Conservation (phyloP, 2,797 vertebrate genomes). For the Petrocephalus sullivani region DNA sequence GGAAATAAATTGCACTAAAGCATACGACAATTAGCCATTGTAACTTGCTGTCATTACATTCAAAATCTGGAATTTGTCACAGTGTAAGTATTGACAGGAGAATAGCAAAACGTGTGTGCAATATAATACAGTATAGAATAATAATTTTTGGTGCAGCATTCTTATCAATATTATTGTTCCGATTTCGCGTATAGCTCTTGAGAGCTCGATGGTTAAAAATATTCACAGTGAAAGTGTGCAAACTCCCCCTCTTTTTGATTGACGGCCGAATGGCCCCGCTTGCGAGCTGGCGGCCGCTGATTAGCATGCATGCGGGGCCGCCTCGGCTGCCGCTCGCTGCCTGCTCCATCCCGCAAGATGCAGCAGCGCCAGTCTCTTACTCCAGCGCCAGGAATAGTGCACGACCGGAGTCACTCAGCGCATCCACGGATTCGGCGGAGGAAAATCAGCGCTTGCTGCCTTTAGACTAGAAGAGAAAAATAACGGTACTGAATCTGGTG, state of each 20-base stretch:
- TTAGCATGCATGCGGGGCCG: constrained; percentile 57
- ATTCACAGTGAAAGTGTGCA: constrained; percentile 6
- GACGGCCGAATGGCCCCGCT: constrained; percentile 48
- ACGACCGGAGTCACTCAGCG: not conserved
- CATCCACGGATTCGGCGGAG: constrained; percentile 2
- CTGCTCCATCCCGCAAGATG: constrained; percentile 36
- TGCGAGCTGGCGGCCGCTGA: constrained; percentile 41
- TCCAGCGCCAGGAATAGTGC: constrained; percentile 37
- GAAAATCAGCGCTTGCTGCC: constrained; percentile 15
- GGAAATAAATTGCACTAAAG: not conserved
- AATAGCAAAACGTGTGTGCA: not conserved
- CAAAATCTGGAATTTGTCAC: not conserved
- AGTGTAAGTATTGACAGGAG: not conserved
- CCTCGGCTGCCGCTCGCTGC: constrained; percentile 41
- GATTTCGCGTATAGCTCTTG: not conserved
- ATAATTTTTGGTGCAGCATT: not conserved
- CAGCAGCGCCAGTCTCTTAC: constrained; percentile 44
- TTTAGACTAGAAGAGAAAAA: constrained; percentile 32
- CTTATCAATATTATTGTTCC: not conserved
- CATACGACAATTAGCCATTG: not conserved
- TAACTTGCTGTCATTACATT: not conserved
- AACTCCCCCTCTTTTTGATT: constrained; percentile 42
- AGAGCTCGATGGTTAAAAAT: not conserved
- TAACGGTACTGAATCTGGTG: constrained; percentile 33
- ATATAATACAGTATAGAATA: not conserved